Base-by-base conservation (phyloP, 2,797 vertebrate genomes). In the Falco rusticolus region DNA sequence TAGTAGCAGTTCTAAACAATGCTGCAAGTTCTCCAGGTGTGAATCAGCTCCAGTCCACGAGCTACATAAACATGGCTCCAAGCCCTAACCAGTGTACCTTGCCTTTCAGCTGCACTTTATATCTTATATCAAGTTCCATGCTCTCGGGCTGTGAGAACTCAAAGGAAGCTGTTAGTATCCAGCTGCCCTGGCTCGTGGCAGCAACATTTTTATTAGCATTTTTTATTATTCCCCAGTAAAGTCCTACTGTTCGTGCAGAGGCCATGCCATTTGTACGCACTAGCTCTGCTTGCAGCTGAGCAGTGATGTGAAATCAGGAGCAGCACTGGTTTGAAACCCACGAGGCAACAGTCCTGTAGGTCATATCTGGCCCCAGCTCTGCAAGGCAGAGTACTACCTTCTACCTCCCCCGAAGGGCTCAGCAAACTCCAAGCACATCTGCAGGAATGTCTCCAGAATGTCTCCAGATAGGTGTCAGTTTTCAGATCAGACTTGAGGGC, bases 41-140 rank as follows among this genome's bases (percentile, higher is more conserved):
- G 33, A 79, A 9, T 33, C 54, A 65, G 9, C 13, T 82, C 31
- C 43, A n/a, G 47, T 26, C 34, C 53, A 26, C 39, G 48, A 45
- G 20, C 5, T 25, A 37, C 54, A 20, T 25, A 53, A 45, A 31
- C 2, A 0, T 1, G 18, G 16, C n/a, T n/a, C 21, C 28, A 21
- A 68, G 57, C 22, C 59, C 47, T 25, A 25, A 7, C 13, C 34
- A 56, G 8, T 1, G 16, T 57, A 57, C 43, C 26, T 45, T 22
- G 8, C 25, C 50, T 86, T 87, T 14, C 71, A 82, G 74, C 39
- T 4, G 6, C 47, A 13, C 22, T 78, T 68, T 57, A 21, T 33
- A 20, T 41, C 43, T 84, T 37, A 2, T 3, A 13, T 37, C 22
- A 51, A 47, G 29, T 63, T 89, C 39, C 19, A 3, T 0, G 0